Conservation (phyloP, 2,113 vertebrate genomes). For the Mormyrus iriodes region DNA sequence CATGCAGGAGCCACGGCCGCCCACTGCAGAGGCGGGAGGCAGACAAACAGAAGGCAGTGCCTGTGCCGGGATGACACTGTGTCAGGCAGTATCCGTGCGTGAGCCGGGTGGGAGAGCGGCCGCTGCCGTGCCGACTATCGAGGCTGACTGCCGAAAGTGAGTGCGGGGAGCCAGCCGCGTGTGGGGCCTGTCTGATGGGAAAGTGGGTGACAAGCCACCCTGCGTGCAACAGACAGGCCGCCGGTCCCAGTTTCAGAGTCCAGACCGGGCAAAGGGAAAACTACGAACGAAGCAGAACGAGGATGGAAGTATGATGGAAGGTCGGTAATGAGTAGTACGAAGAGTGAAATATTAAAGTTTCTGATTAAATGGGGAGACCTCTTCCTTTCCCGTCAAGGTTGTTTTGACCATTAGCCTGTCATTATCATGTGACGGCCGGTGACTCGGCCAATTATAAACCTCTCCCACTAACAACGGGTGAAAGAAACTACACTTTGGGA, state of each 20-base stretch:
- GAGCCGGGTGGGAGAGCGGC: neutral
- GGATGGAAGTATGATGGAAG: slow-evolving; percentile 54
- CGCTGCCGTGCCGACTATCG: neutral
- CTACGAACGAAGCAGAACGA: slow-evolving; percentile 32
- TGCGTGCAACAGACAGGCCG: neutral
- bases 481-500: slow-evolving; percentile 18
- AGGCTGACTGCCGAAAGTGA: neutral
- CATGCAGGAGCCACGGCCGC: neutral
- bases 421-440: slow-evolving; percentile 59
- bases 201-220: neutral
- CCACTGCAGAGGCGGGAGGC: neutral
- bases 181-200: neutral
- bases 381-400: slow-evolving; percentile 63
- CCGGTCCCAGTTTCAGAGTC: neutral
- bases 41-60: neutral
- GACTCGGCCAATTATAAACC: slow-evolving; percentile 53
- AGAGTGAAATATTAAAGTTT: slow-evolving; percentile 70
- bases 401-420: slow-evolving; percentile 66
- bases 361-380: slow-evolving; percentile 68
- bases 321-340: slow-evolving; percentile 56
- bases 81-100: neutral
- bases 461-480: slow-evolving; percentile 39
- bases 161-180: neutral
- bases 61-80: neutral
- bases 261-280: neutral